phyloP scores from a whole-genome alignment of 2,797 vertebrate species.

The Trematomus bernacchii region DNA sequence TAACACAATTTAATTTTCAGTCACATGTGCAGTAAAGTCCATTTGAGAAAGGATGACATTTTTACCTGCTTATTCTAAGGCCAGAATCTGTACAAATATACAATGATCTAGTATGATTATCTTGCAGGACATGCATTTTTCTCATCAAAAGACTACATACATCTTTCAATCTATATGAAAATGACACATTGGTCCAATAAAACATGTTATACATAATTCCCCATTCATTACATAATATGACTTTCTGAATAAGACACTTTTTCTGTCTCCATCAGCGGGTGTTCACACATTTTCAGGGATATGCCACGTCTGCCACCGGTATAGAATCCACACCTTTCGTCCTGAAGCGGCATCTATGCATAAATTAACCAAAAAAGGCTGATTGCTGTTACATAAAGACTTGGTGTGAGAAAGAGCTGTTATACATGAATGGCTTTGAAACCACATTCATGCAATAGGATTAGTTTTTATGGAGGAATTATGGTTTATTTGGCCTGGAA shows the following conservation, averaged over 20 bases:
- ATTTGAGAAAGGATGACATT: too few species aligned
- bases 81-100: neutral
- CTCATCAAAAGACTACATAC: neutral
- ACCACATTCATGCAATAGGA: neutral
- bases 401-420: neutral
- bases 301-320: neutral
- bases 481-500: neutral
- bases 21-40: too few species aligned
- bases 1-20: too few species aligned
- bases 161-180: neutral
- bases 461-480: conserved; percentile 1
- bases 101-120: neutral
- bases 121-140: neutral
- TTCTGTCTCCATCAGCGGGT: neutral
- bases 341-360: conserved; percentile 19
- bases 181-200: neutral
- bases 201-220: neutral
- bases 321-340: conserved; percentile 28
- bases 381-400: conserved; percentile 1
- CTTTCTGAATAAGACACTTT: neutral
- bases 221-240: neutral
- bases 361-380: conserved; percentile 17
- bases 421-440: conserved; percentile 13
- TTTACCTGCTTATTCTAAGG: neutral
- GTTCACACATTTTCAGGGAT: conserved; percentile 25